Conservation (phyloP, 1,140 invertebrate genomes). For the Phymastichus coffea region DNA sequence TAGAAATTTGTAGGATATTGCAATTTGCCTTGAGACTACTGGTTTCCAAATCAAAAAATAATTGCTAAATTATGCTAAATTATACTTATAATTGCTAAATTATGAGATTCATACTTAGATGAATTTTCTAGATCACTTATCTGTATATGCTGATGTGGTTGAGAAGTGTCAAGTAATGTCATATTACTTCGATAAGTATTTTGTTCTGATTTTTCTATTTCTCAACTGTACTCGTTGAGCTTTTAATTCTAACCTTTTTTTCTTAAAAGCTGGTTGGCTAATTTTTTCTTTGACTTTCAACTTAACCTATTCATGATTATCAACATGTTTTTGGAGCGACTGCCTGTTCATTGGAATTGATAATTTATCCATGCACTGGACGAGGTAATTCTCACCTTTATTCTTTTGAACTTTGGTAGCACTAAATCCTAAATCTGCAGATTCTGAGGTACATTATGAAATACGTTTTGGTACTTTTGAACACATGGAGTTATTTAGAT, state of each 20-base stretch:
- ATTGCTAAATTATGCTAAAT: too few species aligned
- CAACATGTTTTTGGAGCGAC: background rate
- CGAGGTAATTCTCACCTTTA: constrained; percentile 14
- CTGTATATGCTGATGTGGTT: background rate
- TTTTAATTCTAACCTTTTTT: constrained; percentile 19
- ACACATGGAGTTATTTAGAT: constrained; percentile 28
- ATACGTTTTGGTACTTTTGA: constrained; percentile 25
- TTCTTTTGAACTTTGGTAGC: constrained; percentile 31
- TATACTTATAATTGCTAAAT: background rate
- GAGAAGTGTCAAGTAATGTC: background rate
- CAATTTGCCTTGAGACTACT: background rate
- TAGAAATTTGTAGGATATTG: background rate
- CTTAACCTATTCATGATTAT: constrained; percentile 3
- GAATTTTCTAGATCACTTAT: background rate
- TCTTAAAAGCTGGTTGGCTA: background rate
- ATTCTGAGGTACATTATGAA: constrained; percentile 27
- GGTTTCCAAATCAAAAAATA: background rate
- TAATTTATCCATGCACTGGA: constrained; percentile 2
- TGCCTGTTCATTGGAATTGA: constrained; percentile 11
- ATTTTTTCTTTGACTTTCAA: constrained; percentile 1
- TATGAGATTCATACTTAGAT: background rate
- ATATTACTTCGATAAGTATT: constrained; percentile 1
- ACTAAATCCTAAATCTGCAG: constrained; percentile 24
- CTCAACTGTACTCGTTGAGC: background rate
- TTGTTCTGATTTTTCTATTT: background rate